A percentile compares a stretch with the other conserved stretches of the same genome.
phyloP scores from a whole-genome alignment of 2,113 vertebrate genomes.

The Rostratula benghalensis region DNA sequence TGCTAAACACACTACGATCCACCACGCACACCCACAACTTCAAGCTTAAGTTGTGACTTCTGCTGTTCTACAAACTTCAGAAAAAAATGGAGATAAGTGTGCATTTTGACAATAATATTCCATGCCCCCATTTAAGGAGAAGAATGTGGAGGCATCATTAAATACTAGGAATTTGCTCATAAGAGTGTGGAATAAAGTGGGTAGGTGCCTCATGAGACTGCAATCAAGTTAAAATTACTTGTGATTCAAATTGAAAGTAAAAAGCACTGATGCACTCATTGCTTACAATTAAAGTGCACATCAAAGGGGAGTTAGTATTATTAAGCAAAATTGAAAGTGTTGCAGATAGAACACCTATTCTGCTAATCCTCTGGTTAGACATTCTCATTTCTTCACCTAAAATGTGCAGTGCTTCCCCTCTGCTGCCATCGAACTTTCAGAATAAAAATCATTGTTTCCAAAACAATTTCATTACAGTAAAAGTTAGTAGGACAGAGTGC shows the following conservation, averaged over 20 bases:
- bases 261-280: background rate
- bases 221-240: background rate
- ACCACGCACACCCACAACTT: background rate
- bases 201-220: background rate
- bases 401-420: background rate
- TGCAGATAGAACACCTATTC: background rate
- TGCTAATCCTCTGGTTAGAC: background rate
- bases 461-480: background rate
- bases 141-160: background rate
- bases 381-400: slow-evolving; percentile 21
- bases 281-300: background rate
- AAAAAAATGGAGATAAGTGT: background rate
- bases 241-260: slow-evolving; percentile 18
- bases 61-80: background rate
- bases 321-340: slow-evolving; percentile 23
- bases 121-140: background rate
- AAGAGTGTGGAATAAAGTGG: background rate
- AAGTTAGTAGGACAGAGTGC: background rate
- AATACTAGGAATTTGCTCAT: background rate
- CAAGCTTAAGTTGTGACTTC: background rate
- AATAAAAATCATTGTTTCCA: background rate
- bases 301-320: background rate
- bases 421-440: background rate
- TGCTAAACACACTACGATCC: background rate
- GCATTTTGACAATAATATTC: background rate